Evolutionary conservation across 2,888 invertebrate species (phyloP).

Genomic region (Artemia sinica): DNA sequence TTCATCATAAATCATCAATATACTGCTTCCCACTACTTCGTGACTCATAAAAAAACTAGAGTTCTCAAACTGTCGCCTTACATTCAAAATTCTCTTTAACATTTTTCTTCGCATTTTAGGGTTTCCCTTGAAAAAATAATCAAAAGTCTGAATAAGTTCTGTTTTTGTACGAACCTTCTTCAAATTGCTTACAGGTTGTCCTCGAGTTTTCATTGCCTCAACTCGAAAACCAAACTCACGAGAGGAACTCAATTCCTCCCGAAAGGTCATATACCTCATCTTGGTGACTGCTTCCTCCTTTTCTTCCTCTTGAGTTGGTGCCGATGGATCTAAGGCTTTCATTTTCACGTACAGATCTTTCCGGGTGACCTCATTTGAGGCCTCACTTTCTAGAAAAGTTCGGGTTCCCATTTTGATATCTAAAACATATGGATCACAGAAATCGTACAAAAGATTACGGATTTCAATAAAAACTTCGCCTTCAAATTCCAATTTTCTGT

Average conservation of each 20-base stretch:
- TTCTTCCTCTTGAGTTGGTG: constrained; percentile 70
- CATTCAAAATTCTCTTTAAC: constrained; percentile 51
- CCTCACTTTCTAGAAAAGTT: constrained; percentile 89
- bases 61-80: constrained; percentile 58
- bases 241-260: constrained; percentile 81
- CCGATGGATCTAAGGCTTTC: constrained; percentile 70
- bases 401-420: constrained; percentile 93
- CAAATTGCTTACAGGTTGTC: constrained; percentile 66
- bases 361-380: constrained; percentile 63
- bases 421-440: constrained; percentile 82
- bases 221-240: constrained; percentile 84
- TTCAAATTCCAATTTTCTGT: constrained; percentile 42
- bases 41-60: constrained; percentile 68
- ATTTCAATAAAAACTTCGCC: constrained; percentile 79
- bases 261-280: constrained; percentile 86
- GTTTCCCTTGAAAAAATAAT: constrained; percentile 50
- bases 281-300: constrained; percentile 70
- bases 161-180: constrained; percentile 63
- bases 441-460: constrained; percentile 77
- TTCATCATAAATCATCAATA: constrained; percentile 81
- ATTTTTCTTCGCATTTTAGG: constrained; percentile 47
- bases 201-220: constrained; percentile 74
- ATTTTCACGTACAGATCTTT: constrained; percentile 73
- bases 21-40: constrained; percentile 83
- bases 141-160: constrained; percentile 54